phyloP scores from a whole-genome alignment of 2,113 vertebrate genomes.

The Emydura subglobosa region DNA sequence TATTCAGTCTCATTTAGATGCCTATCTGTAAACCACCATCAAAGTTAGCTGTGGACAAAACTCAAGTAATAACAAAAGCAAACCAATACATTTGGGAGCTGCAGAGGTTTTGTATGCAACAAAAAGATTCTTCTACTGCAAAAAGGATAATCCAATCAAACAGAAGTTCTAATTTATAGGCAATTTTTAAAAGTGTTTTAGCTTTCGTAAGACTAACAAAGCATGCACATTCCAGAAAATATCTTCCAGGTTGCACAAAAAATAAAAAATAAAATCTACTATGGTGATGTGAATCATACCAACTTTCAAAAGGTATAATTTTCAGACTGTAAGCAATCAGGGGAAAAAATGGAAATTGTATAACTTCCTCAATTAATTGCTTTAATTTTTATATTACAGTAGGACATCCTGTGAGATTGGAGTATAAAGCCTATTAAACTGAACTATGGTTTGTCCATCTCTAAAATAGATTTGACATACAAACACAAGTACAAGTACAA shows the following conservation, averaged over 20 bases:
- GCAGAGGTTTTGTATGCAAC: not conserved
- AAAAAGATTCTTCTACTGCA: not conserved
- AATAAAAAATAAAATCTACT: too few species aligned
- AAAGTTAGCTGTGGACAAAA: not conserved
- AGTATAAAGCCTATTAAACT: conserved; percentile 69
- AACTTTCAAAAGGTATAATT: not conserved
- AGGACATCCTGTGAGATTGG: conserved; percentile 14
- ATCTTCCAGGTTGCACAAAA: not conserved
- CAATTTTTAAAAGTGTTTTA: not conserved
- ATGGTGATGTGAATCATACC: not conserved
- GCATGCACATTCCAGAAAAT: not conserved
- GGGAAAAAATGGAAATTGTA: not conserved
- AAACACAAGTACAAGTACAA: conserved; percentile 85
- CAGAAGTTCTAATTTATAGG: not conserved
- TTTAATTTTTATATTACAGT: conserved; percentile 20
- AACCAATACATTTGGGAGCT: not conserved
- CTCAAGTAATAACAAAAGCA: rapidly evolving
- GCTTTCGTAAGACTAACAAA: not conserved
- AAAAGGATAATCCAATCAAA: not conserved
- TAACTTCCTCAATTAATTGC: conserved; percentile 9
- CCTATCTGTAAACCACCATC: not conserved
- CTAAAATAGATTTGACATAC: conserved; percentile 81
- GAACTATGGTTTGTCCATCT: conserved; percentile 63
- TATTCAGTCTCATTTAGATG: too few species aligned
- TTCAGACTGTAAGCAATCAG: conserved; percentile 15